These are phyloP conservation scores for Acropora yongei DNA, from an alignment of 64 coral and sea anemone genomes.

Conservation along the genomic window DNA sequence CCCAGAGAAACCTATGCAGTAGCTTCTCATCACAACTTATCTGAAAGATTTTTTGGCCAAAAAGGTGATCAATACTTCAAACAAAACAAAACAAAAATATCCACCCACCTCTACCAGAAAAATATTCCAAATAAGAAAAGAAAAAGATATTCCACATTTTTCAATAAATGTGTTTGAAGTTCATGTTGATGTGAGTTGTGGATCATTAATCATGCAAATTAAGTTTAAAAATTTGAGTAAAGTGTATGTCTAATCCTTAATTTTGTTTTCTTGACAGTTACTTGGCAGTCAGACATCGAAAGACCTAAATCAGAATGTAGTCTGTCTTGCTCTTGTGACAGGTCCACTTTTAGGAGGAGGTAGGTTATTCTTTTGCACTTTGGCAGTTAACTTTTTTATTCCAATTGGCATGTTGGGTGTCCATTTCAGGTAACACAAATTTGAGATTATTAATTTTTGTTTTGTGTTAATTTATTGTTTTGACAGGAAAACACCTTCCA, in stretches of 20 bases:
- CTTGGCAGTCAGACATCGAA: not conserved
- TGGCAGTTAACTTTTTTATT: not conserved
- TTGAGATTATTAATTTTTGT: not conserved
- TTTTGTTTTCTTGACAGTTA: not conserved
- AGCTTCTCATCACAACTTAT: not conserved
- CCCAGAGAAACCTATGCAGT: too few relatives aligned
- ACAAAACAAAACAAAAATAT: too few relatives aligned
- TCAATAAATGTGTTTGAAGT: too few relatives aligned
- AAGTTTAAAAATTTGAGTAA: too few relatives aligned
- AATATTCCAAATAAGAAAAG: too few relatives aligned
- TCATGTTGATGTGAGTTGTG: too few relatives aligned
- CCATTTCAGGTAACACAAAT: not conserved
- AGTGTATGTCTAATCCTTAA: too few relatives aligned
- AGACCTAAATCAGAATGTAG: not conserved
- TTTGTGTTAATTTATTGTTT: not conserved
- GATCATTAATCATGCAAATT: too few relatives aligned
- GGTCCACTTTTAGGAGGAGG: slow-evolving; percentile 1
- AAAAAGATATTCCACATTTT: too few relatives aligned
- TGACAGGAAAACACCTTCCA: not conserved
- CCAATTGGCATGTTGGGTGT: not conserved
- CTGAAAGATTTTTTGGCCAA: not conserved
- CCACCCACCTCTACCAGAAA: too few relatives aligned
- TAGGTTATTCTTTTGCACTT: not conserved
- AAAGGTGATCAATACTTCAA: too few relatives aligned
- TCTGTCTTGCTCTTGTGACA: not conserved